Percentiles rank a stretch among this genome's conserved stretches.
Conservation (phyloP, 2,113 vertebrate genomes). For the Epinephelus moara region DNA sequence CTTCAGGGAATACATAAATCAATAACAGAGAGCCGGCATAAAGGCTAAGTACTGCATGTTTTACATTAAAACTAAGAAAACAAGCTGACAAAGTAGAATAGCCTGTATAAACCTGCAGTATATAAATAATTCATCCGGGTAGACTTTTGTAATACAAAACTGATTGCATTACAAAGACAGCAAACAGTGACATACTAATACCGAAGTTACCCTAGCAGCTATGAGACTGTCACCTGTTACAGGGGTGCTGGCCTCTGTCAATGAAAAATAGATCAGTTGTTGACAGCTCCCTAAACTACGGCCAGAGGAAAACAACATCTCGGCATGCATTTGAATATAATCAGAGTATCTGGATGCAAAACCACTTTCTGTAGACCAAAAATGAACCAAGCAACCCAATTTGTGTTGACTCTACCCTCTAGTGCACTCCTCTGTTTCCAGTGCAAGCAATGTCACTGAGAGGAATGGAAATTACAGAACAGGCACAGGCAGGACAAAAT, state of each 20-base stretch:
- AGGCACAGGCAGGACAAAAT: background rate
- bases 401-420: constrained; percentile 8
- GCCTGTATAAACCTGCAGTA: background rate
- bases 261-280: constrained; percentile 2
- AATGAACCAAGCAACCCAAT: constrained; percentile 1
- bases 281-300: background rate
- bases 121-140: background rate
- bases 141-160: background rate
- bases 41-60: constrained; percentile 2
- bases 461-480: constrained; percentile 1
- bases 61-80: constrained; percentile 11
- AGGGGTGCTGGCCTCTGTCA: background rate
- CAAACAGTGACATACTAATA: background rate
- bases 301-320: constrained; percentile 17
- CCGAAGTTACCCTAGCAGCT: background rate
- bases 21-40: constrained; percentile 1
- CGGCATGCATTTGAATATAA: constrained; percentile 1
- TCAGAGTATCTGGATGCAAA: constrained; percentile 2
- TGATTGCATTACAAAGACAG: constrained; percentile 10
- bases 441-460: background rate
- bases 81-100: constrained; percentile 4
- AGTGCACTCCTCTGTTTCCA: background rate
- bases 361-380: background rate
- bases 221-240: background rate
- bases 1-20: constrained; percentile 14